Base-by-base conservation (phyloP, 2,797 vertebrate species). In the Muraenolepis orangiensis region DNA sequence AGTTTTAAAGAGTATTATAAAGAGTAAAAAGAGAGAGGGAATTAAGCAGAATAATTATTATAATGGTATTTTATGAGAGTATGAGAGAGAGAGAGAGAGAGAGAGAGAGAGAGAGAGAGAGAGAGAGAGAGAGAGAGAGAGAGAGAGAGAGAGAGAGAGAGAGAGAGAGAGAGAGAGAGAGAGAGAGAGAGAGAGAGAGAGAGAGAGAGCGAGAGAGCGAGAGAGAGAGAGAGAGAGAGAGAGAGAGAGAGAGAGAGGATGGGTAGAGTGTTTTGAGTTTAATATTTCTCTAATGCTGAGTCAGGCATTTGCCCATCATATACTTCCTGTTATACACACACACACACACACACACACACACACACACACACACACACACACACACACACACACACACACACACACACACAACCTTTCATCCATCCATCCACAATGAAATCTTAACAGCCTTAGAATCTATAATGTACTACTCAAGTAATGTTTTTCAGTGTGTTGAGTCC, bases 261-360 rank as follows among this genome's bases (percentile, higher is more conserved):
- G 61, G 80, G 76, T 64, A 80, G 46, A 75, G 78, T 84, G 83
- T 84, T 85, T 82, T 71, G 81, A 81, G 79, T 72, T 78, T 74
- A 85, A 80, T 82, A 83, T 88, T 88, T 88, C 81, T 76, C 77
- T 77, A 71, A 77, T 87, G 87, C 87, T 89, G 87, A 88, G 76
- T 89, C 84, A 87, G 90, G 72, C 82, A 31, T 87, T 87, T 82
- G 82, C 72, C 18, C 66, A 76, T 80, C 76, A 87, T 87, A 84
- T 81, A 87, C 78, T 80, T 78, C 86, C 76, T 84, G 70, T 72
- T 71, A 36, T 72, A 30, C 69, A 31, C 23, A 74, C 66, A 29
- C 16, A 34, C 38, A 31, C 1, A 70, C 6, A 73, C 46, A 36
- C 61, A 20, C n/a, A 42, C 23, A 74, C 34, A 72, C 16, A 29